phyloP scores from a whole-genome alignment of 2,888 invertebrate species.

The Callyntrura guangdongensis region DNA sequence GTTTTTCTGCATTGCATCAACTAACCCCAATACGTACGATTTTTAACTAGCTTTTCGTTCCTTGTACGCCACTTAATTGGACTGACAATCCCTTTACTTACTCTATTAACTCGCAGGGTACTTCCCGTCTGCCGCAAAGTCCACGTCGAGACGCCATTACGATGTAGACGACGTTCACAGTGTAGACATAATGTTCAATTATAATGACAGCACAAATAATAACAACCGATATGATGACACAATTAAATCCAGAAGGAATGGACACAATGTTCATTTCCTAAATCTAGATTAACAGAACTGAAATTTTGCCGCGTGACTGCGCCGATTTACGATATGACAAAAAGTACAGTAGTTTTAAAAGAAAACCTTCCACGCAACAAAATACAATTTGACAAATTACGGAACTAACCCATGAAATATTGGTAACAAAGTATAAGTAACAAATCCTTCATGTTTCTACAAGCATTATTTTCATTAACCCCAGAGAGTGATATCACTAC shows the following conservation, averaged over 20 bases:
- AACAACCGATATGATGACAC: conserved; percentile 5
- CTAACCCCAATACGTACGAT: too few species aligned
- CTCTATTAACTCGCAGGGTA: conserved; percentile 55
- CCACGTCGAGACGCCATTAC: conserved; percentile 25
- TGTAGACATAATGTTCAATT: conserved; percentile 32
- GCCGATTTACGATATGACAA: too few species aligned
- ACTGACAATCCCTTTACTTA: conserved; percentile 43
- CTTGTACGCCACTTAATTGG: background rate
- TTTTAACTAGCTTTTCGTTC: background rate
- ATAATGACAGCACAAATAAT: conserved; percentile 5
- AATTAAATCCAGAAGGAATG: conserved; percentile 26
- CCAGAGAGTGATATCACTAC: too few species aligned
- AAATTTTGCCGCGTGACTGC: too few species aligned
- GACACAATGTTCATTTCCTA: conserved; percentile 38
- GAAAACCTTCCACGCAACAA: too few species aligned
- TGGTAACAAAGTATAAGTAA: too few species aligned
- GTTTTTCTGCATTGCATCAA: too few species aligned
- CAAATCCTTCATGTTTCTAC: too few species aligned
- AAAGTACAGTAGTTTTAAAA: too few species aligned
- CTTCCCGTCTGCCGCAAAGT: conserved; percentile 5
- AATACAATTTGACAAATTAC: too few species aligned
- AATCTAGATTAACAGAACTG: background rate
- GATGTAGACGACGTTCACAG: conserved; percentile 48
- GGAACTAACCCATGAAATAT: too few species aligned
- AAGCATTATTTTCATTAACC: too few species aligned